Conservation (phyloP, 1,140 invertebrate species). For the Littorina saxatilis region DNA sequence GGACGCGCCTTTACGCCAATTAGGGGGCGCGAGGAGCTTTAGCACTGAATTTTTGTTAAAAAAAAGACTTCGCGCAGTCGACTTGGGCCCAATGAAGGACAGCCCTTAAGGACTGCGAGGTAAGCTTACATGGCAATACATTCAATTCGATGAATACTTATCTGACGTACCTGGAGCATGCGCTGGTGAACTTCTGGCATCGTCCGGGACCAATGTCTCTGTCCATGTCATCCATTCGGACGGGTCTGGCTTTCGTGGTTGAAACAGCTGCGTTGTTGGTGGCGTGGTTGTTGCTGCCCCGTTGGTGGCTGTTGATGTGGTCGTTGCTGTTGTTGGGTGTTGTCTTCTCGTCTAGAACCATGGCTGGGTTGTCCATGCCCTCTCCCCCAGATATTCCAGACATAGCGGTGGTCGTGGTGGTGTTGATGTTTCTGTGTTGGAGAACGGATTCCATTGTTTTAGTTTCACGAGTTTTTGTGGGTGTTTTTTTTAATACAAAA, state of each 20-base stretch:
- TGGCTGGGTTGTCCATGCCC: conserved; percentile 15
- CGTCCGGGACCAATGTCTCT: conserved; percentile 6
- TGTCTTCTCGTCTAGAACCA: background rate
- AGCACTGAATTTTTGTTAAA: too few species aligned
- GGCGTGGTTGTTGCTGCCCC: background rate
- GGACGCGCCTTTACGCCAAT: too few species aligned
- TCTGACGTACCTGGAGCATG: background rate
- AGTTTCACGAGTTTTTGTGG: background rate
- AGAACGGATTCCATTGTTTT: background rate
- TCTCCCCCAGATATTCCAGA: background rate
- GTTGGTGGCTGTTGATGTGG: background rate
- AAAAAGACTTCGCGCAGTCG: too few species aligned
- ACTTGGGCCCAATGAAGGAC: too few species aligned
- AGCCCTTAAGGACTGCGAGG: too few species aligned
- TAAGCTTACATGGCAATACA: too few species aligned
- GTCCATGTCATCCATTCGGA: background rate
- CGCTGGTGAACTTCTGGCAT: background rate
- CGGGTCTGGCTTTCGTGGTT: background rate
- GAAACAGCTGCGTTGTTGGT: background rate
- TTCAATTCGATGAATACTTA: too few species aligned
- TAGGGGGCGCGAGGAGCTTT: too few species aligned
- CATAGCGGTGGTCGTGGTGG: background rate
- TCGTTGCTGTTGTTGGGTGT: background rate
- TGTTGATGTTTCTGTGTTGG: background rate
- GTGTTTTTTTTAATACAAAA: background rate